These are phyloP conservation scores for Drosophila repletoides DNA, from an alignment of 1,140 invertebrate genomes.

Conservation along the genomic window DNA sequence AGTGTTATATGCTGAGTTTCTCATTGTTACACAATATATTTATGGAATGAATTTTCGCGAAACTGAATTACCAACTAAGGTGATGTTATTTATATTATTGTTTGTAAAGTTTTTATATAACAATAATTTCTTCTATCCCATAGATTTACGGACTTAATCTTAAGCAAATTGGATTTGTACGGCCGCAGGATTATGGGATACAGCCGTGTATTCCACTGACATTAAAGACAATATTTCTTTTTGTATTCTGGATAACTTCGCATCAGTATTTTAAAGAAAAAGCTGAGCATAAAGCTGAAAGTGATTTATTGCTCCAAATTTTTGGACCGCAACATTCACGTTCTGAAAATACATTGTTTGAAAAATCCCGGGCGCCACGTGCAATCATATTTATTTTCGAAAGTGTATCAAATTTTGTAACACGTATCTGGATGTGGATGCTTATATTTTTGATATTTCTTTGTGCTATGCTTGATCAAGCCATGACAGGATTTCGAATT, in stretches of 20 bases:
- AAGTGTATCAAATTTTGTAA: slow-evolving; percentile 87
- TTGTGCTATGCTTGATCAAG: slow-evolving; percentile 92
- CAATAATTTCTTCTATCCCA: neutral
- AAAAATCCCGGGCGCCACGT: slow-evolving; percentile 65
- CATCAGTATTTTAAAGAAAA: slow-evolving; percentile 93
- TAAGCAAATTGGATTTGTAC: slow-evolving; percentile 93
- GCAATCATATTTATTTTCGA: slow-evolving; percentile 86
- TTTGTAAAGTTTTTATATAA: neutral
- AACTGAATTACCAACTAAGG: slow-evolving; percentile 88
- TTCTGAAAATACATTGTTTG: slow-evolving; percentile 83
- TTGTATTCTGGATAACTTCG: slow-evolving; percentile 98
- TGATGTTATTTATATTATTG: slow-evolving; percentile 4
- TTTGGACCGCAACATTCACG: slow-evolving; percentile 86
- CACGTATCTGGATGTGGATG: slow-evolving; percentile 98
- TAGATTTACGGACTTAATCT: slow-evolving; percentile 86
- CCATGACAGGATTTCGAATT: slow-evolving; percentile 97
- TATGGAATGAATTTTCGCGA: slow-evolving; percentile 94
- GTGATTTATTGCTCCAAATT: slow-evolving; percentile 86
- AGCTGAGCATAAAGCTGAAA: slow-evolving; percentile 84
- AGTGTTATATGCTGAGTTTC: slow-evolving; percentile 93
- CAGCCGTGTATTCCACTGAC: slow-evolving; percentile 89
- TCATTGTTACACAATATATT: slow-evolving; percentile 94
- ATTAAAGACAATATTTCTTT: slow-evolving; percentile 93
- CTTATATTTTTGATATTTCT: slow-evolving; percentile 95
- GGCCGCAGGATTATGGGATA: slow-evolving; percentile 83